These are phyloP conservation scores for Metopia argyrocephala DNA, from an alignment of 2,888 invertebrate genomes.

Conservation along the genomic window DNA sequence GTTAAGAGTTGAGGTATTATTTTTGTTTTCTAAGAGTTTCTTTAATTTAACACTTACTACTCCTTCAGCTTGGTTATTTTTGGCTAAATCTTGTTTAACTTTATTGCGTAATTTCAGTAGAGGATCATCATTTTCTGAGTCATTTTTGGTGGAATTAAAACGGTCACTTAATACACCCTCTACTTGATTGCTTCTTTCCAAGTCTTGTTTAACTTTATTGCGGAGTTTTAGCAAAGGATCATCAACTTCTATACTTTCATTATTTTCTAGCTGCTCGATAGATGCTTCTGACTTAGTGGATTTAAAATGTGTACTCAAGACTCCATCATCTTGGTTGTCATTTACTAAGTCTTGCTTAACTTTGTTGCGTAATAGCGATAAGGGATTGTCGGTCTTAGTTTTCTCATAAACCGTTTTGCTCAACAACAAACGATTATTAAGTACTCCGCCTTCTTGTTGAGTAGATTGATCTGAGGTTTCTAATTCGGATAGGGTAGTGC, in stretches of 20 bases:
- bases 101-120: constrained; percentile 54
- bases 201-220: constrained; percentile 59
- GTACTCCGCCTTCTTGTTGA: not conserved
- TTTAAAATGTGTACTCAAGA: constrained; percentile 15
- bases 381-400: constrained; percentile 13
- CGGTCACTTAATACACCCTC: constrained; percentile 60
- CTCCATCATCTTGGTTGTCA: constrained; percentile 13
- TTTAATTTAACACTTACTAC: constrained; percentile 70
- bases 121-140: constrained; percentile 11
- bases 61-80: constrained; percentile 64
- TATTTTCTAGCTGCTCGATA: not conserved
- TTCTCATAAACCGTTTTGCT: not conserved
- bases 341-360: constrained; percentile 32
- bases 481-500: not conserved
- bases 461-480: constrained; percentile 15
- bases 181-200: constrained; percentile 47
- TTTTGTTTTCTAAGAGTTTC: constrained; percentile 65
- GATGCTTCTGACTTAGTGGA: not conserved
- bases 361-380: constrained; percentile 32
- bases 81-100: constrained; percentile 53
- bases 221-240: constrained; percentile 56
- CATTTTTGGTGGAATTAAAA: constrained; percentile 3
- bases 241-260: not conserved
- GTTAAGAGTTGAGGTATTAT: not conserved
- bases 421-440: not conserved